A percentile compares a stretch with the other conserved stretches of the same genome.
Evolutionary conservation across 1,140 invertebrate species (phyloP).

Genomic region (Polypedilum pembai): DNA sequence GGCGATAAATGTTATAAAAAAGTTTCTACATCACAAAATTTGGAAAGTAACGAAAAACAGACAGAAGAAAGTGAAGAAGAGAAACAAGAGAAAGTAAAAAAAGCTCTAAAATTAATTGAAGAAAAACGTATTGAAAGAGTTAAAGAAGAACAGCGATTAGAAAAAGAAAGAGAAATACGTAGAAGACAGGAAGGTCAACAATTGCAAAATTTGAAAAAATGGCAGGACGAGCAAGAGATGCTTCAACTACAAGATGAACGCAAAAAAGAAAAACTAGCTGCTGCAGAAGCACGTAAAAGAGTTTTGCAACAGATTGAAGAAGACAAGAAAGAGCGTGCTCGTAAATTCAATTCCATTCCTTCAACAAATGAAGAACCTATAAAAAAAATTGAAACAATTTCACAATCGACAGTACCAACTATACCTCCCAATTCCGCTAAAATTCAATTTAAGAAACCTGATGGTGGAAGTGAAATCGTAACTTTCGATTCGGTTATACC

Average conservation of each 20-base stretch:
- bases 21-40: conserved; percentile 33
- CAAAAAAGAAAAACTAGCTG: conserved; percentile 35
- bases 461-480: conserved; percentile 52
- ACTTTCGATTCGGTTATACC: conserved; percentile 41
- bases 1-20: conserved; percentile 43
- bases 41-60: conserved; percentile 22
- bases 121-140: conserved; percentile 51
- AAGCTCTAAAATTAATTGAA: conserved; percentile 50
- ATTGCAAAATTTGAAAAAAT: conserved; percentile 58
- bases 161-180: conserved; percentile 59
- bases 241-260: conserved; percentile 48
- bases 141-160: conserved; percentile 57
- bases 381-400: background rate
- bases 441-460: conserved; percentile 76
- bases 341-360: conserved; percentile 36
- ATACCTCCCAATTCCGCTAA: conserved; percentile 38
- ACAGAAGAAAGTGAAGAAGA: conserved; percentile 27
- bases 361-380: conserved; percentile 31
- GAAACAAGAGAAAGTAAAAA: conserved; percentile 39
- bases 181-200: conserved; percentile 62
- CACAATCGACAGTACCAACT: conserved; percentile 19
- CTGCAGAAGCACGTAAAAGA: conserved; percentile 51
- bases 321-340: conserved; percentile 56
- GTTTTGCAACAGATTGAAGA: conserved; percentile 67
- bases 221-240: conserved; percentile 65